Evolutionary conservation across 1,140 invertebrate genomes (phyloP).

Genomic region (Micrasema longulum): DNA sequence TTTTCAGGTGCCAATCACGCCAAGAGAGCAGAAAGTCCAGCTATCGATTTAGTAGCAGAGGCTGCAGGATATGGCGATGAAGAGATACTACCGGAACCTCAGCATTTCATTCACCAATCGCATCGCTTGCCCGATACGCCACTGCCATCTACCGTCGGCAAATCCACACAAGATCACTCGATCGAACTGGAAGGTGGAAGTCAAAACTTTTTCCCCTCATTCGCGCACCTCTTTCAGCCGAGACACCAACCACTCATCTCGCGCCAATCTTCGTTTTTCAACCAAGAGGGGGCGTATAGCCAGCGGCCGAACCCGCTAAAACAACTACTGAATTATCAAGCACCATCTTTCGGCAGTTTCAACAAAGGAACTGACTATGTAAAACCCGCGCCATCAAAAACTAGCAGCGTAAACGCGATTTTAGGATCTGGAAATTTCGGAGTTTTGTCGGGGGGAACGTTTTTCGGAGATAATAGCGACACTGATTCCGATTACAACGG

Average conservation of each 20-base stretch:
- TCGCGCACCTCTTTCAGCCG: slow-evolving; percentile 64
- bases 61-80: no score
- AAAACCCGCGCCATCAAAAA: slow-evolving; percentile 51
- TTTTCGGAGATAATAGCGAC: slow-evolving; percentile 74
- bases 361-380: slow-evolving; percentile 56
- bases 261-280: slow-evolving; percentile 60
- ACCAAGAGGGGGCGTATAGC: slow-evolving; percentile 66
- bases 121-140: slow-evolving; percentile 10
- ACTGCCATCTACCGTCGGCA: slow-evolving; percentile 21
- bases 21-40: slow-evolving; percentile 18
- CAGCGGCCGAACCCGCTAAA: slow-evolving; percentile 65
- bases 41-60: slow-evolving; percentile 37
- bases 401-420: slow-evolving; percentile 63
- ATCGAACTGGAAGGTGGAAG: slow-evolving; percentile 63
- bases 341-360: slow-evolving; percentile 61
- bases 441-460: slow-evolving; percentile 87
- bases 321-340: slow-evolving; percentile 63
- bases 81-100: slow-evolving; percentile 29
- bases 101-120: slow-evolving; percentile 15
- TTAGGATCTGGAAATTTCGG: slow-evolving; percentile 91
- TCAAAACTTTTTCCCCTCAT: slow-evolving; percentile 66
- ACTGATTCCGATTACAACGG: slow-evolving; percentile 59
- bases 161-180: slow-evolving; percentile 58
- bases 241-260: slow-evolving; percentile 54
- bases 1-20: slow-evolving; percentile 14